These are phyloP conservation scores for Saturnia japonica DNA, from an alignment of 2,888 invertebrate genomes.

Conservation along the genomic window DNA sequence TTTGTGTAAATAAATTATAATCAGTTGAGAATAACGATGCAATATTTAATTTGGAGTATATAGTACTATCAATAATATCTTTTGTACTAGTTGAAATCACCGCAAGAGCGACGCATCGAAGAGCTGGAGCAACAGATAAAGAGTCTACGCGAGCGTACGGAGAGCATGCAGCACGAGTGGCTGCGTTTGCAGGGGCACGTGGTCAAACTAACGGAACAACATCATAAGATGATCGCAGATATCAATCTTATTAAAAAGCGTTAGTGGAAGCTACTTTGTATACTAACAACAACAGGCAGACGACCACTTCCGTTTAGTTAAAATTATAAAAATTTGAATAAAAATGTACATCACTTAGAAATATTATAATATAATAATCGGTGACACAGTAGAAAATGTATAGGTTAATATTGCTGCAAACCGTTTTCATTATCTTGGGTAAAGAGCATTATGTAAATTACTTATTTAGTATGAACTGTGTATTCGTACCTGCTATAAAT, in stretches of 20 bases:
- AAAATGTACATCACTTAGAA: too few relatives aligned
- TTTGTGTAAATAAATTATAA: too few relatives aligned
- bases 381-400: too few relatives aligned
- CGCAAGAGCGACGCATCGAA: slow-evolving; percentile 84
- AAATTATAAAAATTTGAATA: too few relatives aligned
- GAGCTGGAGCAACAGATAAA: slow-evolving; percentile 85
- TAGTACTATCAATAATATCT: too few relatives aligned
- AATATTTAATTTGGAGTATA: background rate
- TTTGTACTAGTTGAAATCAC: slow-evolving; percentile 61
- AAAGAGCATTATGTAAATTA: too few relatives aligned
- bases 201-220: slow-evolving; percentile 85
- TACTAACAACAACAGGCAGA: background rate
- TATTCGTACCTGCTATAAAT: too few relatives aligned
- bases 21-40: background rate
- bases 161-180: slow-evolving; percentile 88
- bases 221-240: slow-evolving; percentile 85
- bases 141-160: slow-evolving; percentile 82
- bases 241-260: slow-evolving; percentile 88
- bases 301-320: too few relatives aligned
- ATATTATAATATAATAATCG: too few relatives aligned
- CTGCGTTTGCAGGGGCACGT: slow-evolving; percentile 88
- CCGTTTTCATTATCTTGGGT: too few relatives aligned
- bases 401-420: too few relatives aligned
- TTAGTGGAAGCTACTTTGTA: slow-evolving; percentile 50
- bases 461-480: too few relatives aligned